Conservation (phyloP, 2,888 invertebrate genomes). For the Galerucella pusilla region DNA sequence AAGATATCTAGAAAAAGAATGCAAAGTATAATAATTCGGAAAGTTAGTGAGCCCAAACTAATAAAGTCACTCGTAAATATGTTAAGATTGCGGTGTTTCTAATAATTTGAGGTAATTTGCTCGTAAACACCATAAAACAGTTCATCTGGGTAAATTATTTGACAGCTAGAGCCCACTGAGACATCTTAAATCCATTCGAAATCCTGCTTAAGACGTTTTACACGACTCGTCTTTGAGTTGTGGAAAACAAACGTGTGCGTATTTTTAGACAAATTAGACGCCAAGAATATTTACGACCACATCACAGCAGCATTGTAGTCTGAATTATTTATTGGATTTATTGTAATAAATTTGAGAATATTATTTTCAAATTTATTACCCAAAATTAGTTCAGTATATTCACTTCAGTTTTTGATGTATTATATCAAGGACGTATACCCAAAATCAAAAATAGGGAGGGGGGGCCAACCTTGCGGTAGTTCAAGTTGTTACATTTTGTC, state of each 20-base stretch:
- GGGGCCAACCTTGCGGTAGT: no score
- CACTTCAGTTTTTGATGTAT: neutral
- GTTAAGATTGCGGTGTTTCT: constrained; percentile 54
- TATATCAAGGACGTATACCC: neutral
- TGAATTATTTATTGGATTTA: constrained; percentile 24
- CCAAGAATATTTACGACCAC: constrained; percentile 32
- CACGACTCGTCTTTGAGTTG: constrained; percentile 43
- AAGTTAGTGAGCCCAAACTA: constrained; percentile 46
- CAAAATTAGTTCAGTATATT: neutral
- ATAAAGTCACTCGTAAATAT: constrained; percentile 58
- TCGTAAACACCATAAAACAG: constrained; percentile 62
- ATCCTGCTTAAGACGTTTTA: constrained; percentile 44
- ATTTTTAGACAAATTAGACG: constrained; percentile 47
- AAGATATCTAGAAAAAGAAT: constrained; percentile 33
- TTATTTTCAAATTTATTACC: neutral
- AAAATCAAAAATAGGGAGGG: no score
- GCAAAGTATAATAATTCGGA: constrained; percentile 44
- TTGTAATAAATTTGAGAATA: constrained; percentile 5
- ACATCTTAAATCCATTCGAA: constrained; percentile 49
- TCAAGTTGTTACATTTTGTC: no score
- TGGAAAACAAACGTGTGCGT: constrained; percentile 47
- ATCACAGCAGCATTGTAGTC: constrained; percentile 31
- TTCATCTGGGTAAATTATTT: constrained; percentile 57
- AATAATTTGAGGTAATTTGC: constrained; percentile 61
- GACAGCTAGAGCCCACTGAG: constrained; percentile 50